phyloP scores from a whole-genome alignment of 2,797 vertebrate genomes.

The Craterocephalus amniculus region DNA sequence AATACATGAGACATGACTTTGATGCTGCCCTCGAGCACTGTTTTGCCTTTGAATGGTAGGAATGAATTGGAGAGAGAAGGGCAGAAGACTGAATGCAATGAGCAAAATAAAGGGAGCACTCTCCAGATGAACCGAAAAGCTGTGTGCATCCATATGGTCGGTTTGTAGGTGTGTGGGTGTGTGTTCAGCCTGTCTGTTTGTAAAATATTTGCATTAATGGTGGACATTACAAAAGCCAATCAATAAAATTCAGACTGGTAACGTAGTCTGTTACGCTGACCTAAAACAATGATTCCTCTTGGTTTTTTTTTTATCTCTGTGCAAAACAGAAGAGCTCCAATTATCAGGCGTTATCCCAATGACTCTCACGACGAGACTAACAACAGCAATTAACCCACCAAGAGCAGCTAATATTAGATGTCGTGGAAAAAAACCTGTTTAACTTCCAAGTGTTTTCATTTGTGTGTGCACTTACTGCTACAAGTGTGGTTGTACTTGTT shows the following conservation, averaged over 20 bases:
- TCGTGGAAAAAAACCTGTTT: background rate
- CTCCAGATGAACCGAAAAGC: conserved; percentile 42
- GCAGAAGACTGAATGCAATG: conserved; percentile 21
- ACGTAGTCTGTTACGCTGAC: conserved; percentile 5
- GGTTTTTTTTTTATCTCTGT: conserved; percentile 5
- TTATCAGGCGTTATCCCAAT: background rate
- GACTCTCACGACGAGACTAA: conserved; percentile 5
- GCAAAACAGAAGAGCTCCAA: background rate
- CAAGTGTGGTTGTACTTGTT: conserved; percentile 94
- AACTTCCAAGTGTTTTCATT: background rate
- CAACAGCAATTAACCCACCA: background rate
- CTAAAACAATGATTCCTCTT: conserved; percentile 27
- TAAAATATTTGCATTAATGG: conserved; percentile 42
- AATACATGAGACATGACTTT: conserved; percentile 74
- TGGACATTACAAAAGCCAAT: conserved; percentile 32
- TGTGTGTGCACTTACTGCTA: conserved; percentile 86
- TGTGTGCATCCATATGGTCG: conserved; percentile 17
- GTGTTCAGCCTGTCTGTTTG: conserved; percentile 29
- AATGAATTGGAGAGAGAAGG: conserved; percentile 45
- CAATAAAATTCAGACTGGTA: conserved; percentile 42
- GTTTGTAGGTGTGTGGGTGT: conserved; percentile 28
- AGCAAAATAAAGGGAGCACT: conserved; percentile 38
- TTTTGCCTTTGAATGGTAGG: conserved; percentile 69
- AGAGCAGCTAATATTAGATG: background rate
- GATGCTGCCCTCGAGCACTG: conserved; percentile 57